phyloP scores from a whole-genome alignment of 1,140 invertebrate genomes.

The Coelopa frigida region DNA sequence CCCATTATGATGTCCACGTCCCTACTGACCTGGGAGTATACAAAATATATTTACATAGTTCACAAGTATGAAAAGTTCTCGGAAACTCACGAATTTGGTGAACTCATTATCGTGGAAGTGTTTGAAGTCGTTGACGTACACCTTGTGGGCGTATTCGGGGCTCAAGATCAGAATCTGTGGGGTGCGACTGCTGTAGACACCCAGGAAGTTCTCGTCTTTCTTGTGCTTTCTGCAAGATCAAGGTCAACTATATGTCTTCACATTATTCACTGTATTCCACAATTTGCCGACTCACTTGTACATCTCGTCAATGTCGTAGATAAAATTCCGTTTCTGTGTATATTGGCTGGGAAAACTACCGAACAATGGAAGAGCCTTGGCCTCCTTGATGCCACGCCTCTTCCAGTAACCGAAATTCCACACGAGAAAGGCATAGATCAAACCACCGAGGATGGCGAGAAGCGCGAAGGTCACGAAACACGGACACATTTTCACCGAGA shows the following conservation, averaged over 20 bases:
- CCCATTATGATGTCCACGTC: slow-evolving; percentile 45
- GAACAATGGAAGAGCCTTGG: slow-evolving; percentile 27
- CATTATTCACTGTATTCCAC: not conserved
- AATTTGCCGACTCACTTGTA: slow-evolving; percentile 23
- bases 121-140: slow-evolving; percentile 48
- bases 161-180: slow-evolving; percentile 46
- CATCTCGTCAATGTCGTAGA: slow-evolving; percentile 28
- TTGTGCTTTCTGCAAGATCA: slow-evolving; percentile 23
- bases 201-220: slow-evolving; percentile 30
- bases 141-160: slow-evolving; percentile 46
- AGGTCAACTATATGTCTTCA: not conserved
- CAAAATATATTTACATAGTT: slow-evolving; percentile 16
- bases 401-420: slow-evolving; percentile 42
- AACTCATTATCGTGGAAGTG: slow-evolving; percentile 43
- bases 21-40: slow-evolving; percentile 27
- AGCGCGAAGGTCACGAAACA: no score
- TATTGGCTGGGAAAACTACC: slow-evolving; percentile 31
- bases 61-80: slow-evolving; percentile 11
- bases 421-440: slow-evolving; percentile 35
- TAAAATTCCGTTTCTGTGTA: slow-evolving; percentile 20
- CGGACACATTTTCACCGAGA: no score
- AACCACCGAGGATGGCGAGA: no score
- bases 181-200: slow-evolving; percentile 22
- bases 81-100: slow-evolving; percentile 6
- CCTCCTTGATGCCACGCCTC: slow-evolving; percentile 30